phyloP scores from a whole-genome alignment of 2,888 invertebrate species.

The Endomychus coccineus region DNA sequence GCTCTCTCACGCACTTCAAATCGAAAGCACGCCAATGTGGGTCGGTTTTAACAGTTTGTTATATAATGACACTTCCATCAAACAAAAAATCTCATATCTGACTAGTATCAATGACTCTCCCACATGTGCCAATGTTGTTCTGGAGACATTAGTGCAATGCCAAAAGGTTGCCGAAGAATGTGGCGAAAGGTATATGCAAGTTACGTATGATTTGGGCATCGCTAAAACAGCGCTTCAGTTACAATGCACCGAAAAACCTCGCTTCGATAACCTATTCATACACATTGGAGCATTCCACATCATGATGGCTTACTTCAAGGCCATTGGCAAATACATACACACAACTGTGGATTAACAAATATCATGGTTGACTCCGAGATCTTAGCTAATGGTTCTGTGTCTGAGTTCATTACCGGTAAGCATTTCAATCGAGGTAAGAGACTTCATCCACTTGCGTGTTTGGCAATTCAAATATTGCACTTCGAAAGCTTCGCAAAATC shows the following conservation, averaged over 20 bases:
- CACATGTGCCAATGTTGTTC: no score
- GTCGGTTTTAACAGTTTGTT: no score
- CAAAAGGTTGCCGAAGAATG: conserved; percentile 6
- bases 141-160: conserved; percentile 6
- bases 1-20: no score
- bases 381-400: conserved; percentile 23
- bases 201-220: no score
- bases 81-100: no score
- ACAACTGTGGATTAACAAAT: conserved; percentile 18
- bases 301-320: conserved; percentile 25
- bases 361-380: conserved; percentile 21
- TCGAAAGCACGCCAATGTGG: no score
- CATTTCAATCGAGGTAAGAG: conserved; percentile 26
- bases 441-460: conserved; percentile 18
- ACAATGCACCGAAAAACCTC: conserved; percentile 23
- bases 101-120: no score
- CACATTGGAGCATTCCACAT: conserved; percentile 26
- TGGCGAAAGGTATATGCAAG: neutral
- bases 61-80: no score
- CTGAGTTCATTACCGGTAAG: conserved; percentile 23
- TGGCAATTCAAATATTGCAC: conserved; percentile 25
- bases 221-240: conserved; percentile 24
- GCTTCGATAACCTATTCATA: conserved; percentile 29
- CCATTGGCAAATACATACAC: conserved; percentile 20
- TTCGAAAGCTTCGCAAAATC: conserved; percentile 16